Conservation (phyloP, 2,888 invertebrate genomes). For the Halictus quadricinctus region DNA sequence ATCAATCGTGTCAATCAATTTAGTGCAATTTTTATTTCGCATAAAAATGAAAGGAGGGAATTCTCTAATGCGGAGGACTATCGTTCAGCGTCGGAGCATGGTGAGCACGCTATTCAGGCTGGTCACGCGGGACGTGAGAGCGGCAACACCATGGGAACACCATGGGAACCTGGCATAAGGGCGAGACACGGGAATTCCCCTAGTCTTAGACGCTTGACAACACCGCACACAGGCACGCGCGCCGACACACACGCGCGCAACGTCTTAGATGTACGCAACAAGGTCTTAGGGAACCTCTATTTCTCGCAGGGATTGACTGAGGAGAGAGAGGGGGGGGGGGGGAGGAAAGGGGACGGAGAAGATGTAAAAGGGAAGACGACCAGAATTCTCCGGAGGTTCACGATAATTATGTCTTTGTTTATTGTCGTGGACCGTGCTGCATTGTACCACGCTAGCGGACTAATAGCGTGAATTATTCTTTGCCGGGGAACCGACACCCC, state of each 20-base stretch:
- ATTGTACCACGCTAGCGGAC: slow-evolving; percentile 69
- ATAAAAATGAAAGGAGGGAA: too few species aligned
- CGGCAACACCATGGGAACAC: slow-evolving; percentile 39
- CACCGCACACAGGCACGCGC: background rate
- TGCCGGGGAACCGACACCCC: slow-evolving; percentile 55
- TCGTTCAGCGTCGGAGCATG: background rate
- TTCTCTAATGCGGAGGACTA: too few species aligned
- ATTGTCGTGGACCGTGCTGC: slow-evolving; percentile 68
- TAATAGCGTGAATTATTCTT: slow-evolving; percentile 80
- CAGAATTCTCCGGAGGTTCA: slow-evolving; percentile 56
- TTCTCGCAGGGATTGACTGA: slow-evolving; percentile 21
- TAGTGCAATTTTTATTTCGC: too few species aligned
- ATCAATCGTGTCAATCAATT: too few species aligned
- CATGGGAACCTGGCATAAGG: slow-evolving; percentile 42
- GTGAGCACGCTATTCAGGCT: slow-evolving; percentile 30
- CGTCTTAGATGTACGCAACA: slow-evolving; percentile 22
- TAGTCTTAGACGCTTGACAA: slow-evolving; percentile 35
- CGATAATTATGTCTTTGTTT: slow-evolving; percentile 76
- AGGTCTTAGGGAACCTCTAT: slow-evolving; percentile 29
- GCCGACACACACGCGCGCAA: background rate
- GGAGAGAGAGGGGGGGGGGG: too few species aligned
- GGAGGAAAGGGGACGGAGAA: background rate
- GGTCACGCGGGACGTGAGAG: slow-evolving; percentile 45
- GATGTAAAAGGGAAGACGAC: slow-evolving; percentile 16
- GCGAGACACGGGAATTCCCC: slow-evolving; percentile 44